Conservation (phyloP, 2,113 vertebrate species). For the Cebidichthys violaceus region DNA sequence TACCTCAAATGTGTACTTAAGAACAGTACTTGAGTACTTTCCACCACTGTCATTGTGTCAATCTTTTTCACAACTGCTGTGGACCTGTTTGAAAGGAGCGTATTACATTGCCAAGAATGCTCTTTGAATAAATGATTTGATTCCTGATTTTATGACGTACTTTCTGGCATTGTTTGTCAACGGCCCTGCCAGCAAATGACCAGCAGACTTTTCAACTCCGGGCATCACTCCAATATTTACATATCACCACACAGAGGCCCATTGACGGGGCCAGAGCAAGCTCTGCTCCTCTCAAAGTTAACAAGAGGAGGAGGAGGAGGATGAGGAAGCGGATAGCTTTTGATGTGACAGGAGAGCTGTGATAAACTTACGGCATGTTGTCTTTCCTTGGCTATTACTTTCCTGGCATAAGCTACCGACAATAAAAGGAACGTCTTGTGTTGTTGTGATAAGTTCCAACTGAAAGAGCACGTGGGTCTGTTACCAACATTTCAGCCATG, state of each 20-base stretch:
- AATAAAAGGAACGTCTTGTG: conserved; percentile 1
- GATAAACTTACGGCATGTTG: not conserved
- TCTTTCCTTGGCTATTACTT: not conserved
- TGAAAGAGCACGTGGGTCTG: not conserved
- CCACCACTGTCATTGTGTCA: not conserved
- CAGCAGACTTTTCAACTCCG: not conserved
- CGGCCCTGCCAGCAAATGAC: conserved; percentile 26
- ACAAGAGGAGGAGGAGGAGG: not conserved
- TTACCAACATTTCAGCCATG: conserved; percentile 42
- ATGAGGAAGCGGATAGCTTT: not conserved
- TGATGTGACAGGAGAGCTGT: not conserved
- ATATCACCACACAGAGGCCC: conserved; percentile 9
- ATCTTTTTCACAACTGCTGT: conserved; percentile 6
- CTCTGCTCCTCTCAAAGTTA: conserved; percentile 6
- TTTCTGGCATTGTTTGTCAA: conserved; percentile 22
- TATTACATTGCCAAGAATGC: not conserved
- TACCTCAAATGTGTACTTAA: not conserved
- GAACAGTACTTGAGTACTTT: not conserved
- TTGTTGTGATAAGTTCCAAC: conserved; percentile 16
- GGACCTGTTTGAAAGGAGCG: not conserved
- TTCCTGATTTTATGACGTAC: conserved; percentile 14
- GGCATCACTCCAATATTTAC: conserved; percentile 41
- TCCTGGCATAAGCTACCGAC: conserved; percentile 19
- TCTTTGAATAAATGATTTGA: not conserved
- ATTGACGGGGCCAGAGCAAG: conserved; percentile 1